Percentiles rank a stretch among this genome's conserved stretches.
These are phyloP conservation scores for Acronicta psi DNA, from an alignment of 2,888 invertebrate species.

Conservation along the genomic window DNA sequence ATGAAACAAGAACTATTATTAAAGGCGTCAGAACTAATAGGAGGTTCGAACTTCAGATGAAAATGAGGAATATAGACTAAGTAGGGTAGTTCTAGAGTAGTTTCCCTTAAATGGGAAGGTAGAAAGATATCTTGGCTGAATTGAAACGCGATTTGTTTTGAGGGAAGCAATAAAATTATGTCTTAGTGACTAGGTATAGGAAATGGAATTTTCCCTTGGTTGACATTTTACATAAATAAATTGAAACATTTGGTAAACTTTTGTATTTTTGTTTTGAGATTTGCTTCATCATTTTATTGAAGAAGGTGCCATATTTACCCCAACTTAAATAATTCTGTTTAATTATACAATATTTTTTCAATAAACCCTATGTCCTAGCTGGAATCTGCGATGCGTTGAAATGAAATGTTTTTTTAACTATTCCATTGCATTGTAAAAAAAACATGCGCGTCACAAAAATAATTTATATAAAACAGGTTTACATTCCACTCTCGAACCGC, in stretches of 20 bases:
- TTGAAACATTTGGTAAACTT: too few relatives aligned
- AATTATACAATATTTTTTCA: too few relatives aligned
- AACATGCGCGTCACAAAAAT: too few relatives aligned
- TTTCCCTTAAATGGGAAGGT: not conserved
- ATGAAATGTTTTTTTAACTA: too few relatives aligned
- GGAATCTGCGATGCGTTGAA: too few relatives aligned
- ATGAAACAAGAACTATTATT: constrained; percentile 84
- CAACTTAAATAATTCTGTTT: too few relatives aligned
- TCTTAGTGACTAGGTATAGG: not conserved
- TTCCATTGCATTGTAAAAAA: too few relatives aligned
- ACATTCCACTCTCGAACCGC: too few relatives aligned
- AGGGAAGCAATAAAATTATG: constrained; percentile 12
- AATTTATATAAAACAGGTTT: too few relatives aligned
- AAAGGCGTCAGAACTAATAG: constrained; percentile 92
- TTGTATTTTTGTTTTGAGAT: constrained; percentile 13
- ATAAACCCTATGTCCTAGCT: too few relatives aligned
- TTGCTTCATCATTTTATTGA: constrained; percentile 2
- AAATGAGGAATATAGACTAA: constrained; percentile 86
- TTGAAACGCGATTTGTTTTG: constrained; percentile 4
- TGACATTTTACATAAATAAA: not conserved
- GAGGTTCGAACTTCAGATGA: constrained; percentile 92
- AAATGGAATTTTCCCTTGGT: not conserved
- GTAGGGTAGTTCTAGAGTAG: constrained; percentile 2
- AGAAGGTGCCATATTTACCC: constrained; percentile 31
- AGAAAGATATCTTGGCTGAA: constrained; percentile 3